A percentile compares a stretch with the other conserved stretches of the same genome.
These are phyloP conservation scores for Trachurus trachurus DNA, from an alignment of 2,797 vertebrate genomes.

Conservation along the genomic window DNA sequence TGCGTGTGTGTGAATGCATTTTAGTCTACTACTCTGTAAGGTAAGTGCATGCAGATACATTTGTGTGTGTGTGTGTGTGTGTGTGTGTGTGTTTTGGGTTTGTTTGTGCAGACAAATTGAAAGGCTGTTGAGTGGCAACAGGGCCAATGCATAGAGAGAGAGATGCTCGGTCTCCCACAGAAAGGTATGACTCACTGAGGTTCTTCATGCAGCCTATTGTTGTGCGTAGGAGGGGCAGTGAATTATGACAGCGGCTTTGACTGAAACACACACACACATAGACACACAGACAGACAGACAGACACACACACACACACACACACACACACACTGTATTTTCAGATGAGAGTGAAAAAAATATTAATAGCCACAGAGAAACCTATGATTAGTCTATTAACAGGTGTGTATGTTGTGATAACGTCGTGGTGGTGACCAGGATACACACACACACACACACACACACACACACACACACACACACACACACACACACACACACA, in stretches of 20 bases:
- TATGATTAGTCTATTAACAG: slow-evolving; percentile 51
- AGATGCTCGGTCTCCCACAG: slow-evolving; percentile 32
- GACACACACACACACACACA: slow-evolving; percentile 20
- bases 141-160: neutral
- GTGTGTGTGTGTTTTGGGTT: too few species aligned
- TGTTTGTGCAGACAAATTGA: slow-evolving; percentile 38
- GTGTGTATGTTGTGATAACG: slow-evolving; percentile 21
- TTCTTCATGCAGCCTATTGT: slow-evolving; percentile 59
- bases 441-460: too few species aligned
- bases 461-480: slow-evolving; percentile 7
- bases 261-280: slow-evolving; percentile 27
- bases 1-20: neutral
- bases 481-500: too few species aligned
- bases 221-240: slow-evolving; percentile 43
- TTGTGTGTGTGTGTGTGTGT: slow-evolving; percentile 27
- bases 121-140: slow-evolving; percentile 17
- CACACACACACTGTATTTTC: slow-evolving; percentile 29
- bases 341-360: slow-evolving; percentile 9
- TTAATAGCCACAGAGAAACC: slow-evolving; percentile 40
- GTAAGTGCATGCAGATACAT: slow-evolving; percentile 11
- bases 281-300: slow-evolving; percentile 22
- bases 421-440: neutral
- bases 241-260: slow-evolving; percentile 57
- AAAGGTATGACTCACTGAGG: slow-evolving; percentile 70
- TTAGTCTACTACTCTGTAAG: neutral